phyloP scores from a whole-genome alignment of 2,888 invertebrate species.

The Phymatocera aterrima region DNA sequence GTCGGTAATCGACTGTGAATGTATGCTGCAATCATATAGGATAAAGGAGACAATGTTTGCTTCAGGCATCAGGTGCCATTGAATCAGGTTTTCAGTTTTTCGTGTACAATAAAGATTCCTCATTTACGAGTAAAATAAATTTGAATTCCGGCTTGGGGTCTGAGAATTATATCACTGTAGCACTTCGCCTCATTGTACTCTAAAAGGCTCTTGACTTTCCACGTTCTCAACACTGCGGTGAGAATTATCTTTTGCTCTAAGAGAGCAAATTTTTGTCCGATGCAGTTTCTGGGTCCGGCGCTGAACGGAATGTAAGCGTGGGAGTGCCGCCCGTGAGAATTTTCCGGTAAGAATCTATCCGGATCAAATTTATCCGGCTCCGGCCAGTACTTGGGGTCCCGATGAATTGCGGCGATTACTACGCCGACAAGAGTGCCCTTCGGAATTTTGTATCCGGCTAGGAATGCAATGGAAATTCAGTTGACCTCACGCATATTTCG shows the following conservation, averaged over 20 bases:
- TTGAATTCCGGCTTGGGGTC: conserved; percentile 54
- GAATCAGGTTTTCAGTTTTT: neutral
- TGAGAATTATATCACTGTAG: conserved; percentile 54
- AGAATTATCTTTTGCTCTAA: conserved; percentile 62
- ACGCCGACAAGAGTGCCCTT: conserved; percentile 71
- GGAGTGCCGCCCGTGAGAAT: conserved; percentile 61
- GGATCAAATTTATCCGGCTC: conserved; percentile 75
- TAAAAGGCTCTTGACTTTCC: conserved; percentile 59
- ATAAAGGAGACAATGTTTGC: too few relatives aligned
- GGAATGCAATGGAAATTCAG: neutral
- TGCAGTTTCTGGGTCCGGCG: conserved; percentile 68
- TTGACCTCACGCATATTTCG: conserved; percentile 49
- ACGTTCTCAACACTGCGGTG: conserved; percentile 59
- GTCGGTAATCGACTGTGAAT: too few relatives aligned
- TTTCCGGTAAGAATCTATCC: conserved; percentile 73
- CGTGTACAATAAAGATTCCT: neutral
- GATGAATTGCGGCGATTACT: conserved; percentile 74
- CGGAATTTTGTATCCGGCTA: conserved; percentile 71
- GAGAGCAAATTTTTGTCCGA: conserved; percentile 63
- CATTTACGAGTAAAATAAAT: conserved; percentile 9
- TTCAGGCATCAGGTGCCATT: too few relatives aligned
- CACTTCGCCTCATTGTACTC: conserved; percentile 55
- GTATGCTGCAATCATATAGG: too few relatives aligned
- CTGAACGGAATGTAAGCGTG: conserved; percentile 69
- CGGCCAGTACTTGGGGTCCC: conserved; percentile 74